Base-by-base conservation (phyloP, 2,888 invertebrate genomes). In the Fragum whitleyi region DNA sequence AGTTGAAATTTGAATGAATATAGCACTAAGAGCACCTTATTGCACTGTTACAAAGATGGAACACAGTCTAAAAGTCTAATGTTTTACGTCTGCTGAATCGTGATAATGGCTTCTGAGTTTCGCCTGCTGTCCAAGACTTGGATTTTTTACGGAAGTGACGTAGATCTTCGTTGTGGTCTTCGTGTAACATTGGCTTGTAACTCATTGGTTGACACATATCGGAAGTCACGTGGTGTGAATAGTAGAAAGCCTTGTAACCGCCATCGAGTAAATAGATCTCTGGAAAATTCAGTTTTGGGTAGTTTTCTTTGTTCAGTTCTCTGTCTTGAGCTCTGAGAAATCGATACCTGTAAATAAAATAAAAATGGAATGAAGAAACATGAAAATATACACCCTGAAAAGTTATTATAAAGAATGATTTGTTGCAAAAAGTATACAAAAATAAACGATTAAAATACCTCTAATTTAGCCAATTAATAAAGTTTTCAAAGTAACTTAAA, bases 221-320 rank as follows among this genome's bases (percentile, higher is more conserved):
- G 9, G 57, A 57, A 23, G 57, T 57, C 57, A 57, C 28, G 26
- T 57, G 0, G 95, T 94, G 7, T 96, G 79, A 14, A 86, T 82
- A 29, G 42, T 51, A 81, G 55, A 81, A 81, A n/a, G 95, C 95
- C 91, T 97, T 96, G 94, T 98, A 98, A 55, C 97, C 97, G 1
- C 97, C 97, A 91, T 97, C 96, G 26, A 99, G 95, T 1, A 99
- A 95, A 94, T 99, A 99, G 1, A 98, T 95, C 94, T 99, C 99
- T 0, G 98, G 98, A 95, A 97, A 98, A 92, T 96, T 95, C 0
- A 99, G 95, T 0, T 96, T 95, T 0, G 99, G 99, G 94, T 98
- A 98, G 76, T 95, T 95, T 70, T 96, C 96, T 78, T 95, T 96
- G 94, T 98, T 97, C 53, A 95, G 94, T n/a, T 96, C 96, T 0